Base-by-base conservation (phyloP, 1,140 invertebrate species). In the Conus ventricosus region DNA sequence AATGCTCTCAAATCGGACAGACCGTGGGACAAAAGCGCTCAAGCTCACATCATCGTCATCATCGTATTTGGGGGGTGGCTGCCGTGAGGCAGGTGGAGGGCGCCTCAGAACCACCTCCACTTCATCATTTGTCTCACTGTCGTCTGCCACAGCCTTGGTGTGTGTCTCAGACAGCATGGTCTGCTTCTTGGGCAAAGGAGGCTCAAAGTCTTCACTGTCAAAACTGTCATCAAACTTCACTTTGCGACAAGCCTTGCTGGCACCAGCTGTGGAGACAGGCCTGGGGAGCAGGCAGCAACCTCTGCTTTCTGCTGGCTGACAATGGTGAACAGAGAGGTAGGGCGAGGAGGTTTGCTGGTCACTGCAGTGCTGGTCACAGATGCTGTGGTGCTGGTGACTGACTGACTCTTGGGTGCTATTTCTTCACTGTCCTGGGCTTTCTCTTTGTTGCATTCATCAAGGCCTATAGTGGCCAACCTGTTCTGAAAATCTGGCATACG, bases 401-500 rank as follows among this genome's bases (percentile, higher is more conserved):
- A 67, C 23, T 3, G 83, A 11, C 78, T 78, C 83, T 27, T 60
- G 13, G 27, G 7, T 6, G 80, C 15, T 20, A 8, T 23, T 71
- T 71, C 67, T 71, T 71, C 67, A 20, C 13, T 20, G 13, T n/a
- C 67, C 67, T 71, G 11, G 11, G 25, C 1, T 54, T 51, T 39
- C 5, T 17, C 67, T 63, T 92, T 89, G 90, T 93, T 91, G 89
- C 91, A 91, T 90, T 92, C 84, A 13, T 93, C 93, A 92, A 95
- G 93, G 57, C 94, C 94, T 90, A 95, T 93, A 23, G 90, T 88
- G 83, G 92, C 91, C 85, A 95, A 90, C 88, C 94, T 95, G 85
- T 89, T 90, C 71, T 94, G 92, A 92, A 95, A 95, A 91, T 94
- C 94, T 95, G 91, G 57, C 89, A 88, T 87, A 87, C 55, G 88